A percentile compares a stretch with the other conserved stretches of the same genome.
These are phyloP conservation scores for Drosophila fungiperda DNA, from an alignment of 2,888 invertebrate genomes.

Conservation along the genomic window DNA sequence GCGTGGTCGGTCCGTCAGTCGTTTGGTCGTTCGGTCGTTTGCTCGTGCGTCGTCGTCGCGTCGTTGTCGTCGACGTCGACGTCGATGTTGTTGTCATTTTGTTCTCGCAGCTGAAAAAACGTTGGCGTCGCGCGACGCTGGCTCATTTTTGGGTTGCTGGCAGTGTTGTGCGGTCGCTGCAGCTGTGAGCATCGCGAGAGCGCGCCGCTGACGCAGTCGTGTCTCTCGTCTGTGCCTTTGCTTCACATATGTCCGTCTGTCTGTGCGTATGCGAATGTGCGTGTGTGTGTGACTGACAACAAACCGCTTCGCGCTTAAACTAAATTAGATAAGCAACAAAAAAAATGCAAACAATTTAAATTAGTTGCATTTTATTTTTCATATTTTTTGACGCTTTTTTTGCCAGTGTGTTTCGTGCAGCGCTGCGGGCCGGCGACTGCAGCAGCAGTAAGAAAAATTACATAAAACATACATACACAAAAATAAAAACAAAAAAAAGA, in stretches of 20 bases:
- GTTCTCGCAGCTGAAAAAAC: conserved; percentile 45
- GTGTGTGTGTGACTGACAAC: conserved; percentile 48
- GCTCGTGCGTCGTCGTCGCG: conserved; percentile 17
- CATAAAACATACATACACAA: conserved; percentile 36
- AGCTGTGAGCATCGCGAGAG: conserved; percentile 74
- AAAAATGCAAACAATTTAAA: conserved; percentile 16
- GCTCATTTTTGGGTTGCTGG: conserved; percentile 37
- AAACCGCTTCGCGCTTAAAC: conserved; percentile 49
- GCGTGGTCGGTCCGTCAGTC: conserved; percentile 39
- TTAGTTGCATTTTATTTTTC: conserved; percentile 11
- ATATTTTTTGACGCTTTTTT: conserved; percentile 46
- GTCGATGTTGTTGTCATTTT: conserved; percentile 20
- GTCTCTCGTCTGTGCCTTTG: conserved; percentile 9
- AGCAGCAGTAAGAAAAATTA: conserved; percentile 44
- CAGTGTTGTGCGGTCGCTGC: conserved; percentile 75
- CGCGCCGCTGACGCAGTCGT: conserved; percentile 55
- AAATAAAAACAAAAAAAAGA: conserved; percentile 18
- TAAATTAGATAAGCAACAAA: conserved; percentile 23
- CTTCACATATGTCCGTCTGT: conserved; percentile 22
- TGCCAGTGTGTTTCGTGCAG: conserved; percentile 47
- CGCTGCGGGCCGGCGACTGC: conserved; percentile 58
- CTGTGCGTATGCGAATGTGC: conserved; percentile 9
- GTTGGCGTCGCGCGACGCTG: conserved; percentile 59
- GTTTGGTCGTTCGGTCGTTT: conserved; percentile 22
- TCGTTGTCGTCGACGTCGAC: conserved; percentile 16